Base-by-base conservation (phyloP, 2,113 vertebrate species). In the Donacobius atricapilla region DNA sequence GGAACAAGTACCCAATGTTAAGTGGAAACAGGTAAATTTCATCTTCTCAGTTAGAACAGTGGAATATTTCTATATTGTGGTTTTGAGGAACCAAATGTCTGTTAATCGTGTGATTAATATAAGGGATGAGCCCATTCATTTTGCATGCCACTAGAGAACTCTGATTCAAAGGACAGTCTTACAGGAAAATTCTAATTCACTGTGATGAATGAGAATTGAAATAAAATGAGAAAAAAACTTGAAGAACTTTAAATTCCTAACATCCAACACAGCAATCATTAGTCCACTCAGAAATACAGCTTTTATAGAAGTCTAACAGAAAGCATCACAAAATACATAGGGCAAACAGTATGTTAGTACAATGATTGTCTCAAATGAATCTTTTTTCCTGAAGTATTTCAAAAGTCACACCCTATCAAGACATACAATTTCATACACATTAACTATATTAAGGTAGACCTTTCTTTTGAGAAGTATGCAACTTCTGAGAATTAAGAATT, bases 331-430 rank as follows among this genome's bases (percentile, higher is more conserved):
- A 69, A 93, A 82, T 18, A 71, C 11, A 1, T 42, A 68, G 68
- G 33, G 21, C 18, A 82, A 84, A 81, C 7, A 24, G 11, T 15
- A 21, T 3, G 8, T 31, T 56, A 63, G 22, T 12, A 53, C 10
- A 64, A 15, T 6, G 3, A 83, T 3, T 1, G 0, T 14, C 51
- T 44, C 10, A 1, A 81, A 35, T 25, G 0, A 39, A 75, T 22
- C 5, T 56, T 48, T 79, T 33, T 65, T 27, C n/a, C 16, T 79
- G 8, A 70, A 84, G 4, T 78, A 75, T 71, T 83, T 94, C n/a
- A 69, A 60, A 18, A 85, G 30, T 76, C 42, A 79, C 13, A 61
- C 18, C 42, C 30, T 50, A 69, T 39, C 14, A 73, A 69, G 42
- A 76, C 8, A 82, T 19, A 65, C 1, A 60, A 39, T 30, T 77